Base-by-base conservation (phyloP, 2,888 invertebrate species). In the Petrophora chlorosata region DNA sequence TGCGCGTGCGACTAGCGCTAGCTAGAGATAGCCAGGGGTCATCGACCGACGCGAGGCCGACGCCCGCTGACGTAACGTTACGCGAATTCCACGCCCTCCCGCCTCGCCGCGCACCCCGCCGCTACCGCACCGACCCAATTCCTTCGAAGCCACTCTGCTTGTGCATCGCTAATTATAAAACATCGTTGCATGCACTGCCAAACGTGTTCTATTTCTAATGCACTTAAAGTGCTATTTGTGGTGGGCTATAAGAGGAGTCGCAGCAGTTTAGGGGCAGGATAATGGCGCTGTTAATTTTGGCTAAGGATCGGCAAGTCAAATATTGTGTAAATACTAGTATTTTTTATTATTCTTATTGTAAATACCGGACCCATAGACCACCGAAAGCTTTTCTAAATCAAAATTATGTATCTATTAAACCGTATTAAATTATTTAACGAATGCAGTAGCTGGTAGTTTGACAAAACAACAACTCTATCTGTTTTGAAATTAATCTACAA, bases 11-110 rank as follows among this genome's bases (percentile, higher is more conserved):
- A 67, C 74, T 59, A 73, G 76, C 71, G 65, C 14, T 66, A 68
- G 74, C 84, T 85, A 87, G 85, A 87, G 86, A 87, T 86, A 86
- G 86, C 82, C 75, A 78, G 78, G 71, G 90, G 89, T 89, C 87
- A 79, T 76, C 76, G 88, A 83, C 88, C 90, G 85, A 59, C 66
- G 80, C 79, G 85, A 81, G 89, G 89, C 82, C 87, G 83, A 81
- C 79, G 88, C 73, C 84, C 89, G 83, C 87, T 90, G 89, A 90
- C 90, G 89, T 89, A 90, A 90, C 82, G 80, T 87, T 86, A 87
- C 83, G 89, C 88, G 87, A 85, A 88, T 87, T 85, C 86, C 85
- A 73, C 78, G 73, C 71, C 61, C 67, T 67, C 73, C 68, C 68
- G 67, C 65, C 63, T 59, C 67, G 40, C 71, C 61, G 56, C n/a